A percentile compares a stretch with the other conserved stretches of the same genome.
Evolutionary conservation across 2,113 vertebrate genomes (phyloP).

Genomic region (Tautogolabrus adspersus): DNA sequence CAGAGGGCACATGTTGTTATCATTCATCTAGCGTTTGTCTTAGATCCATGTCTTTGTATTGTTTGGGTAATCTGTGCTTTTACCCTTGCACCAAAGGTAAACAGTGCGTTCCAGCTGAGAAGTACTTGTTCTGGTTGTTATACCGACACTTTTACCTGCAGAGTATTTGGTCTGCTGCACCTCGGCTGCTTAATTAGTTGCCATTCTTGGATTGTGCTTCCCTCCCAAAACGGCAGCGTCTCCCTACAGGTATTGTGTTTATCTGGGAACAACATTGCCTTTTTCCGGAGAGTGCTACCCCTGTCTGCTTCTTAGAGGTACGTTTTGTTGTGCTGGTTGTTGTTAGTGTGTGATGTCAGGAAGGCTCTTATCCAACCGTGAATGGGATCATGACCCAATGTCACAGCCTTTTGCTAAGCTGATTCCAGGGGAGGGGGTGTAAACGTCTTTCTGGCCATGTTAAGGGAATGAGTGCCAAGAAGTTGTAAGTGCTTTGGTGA

Average conservation of each 20-base stretch:
- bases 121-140: neutral
- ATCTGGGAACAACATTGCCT: neutral
- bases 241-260: neutral
- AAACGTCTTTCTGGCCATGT: neutral
- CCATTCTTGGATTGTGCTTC: neutral
- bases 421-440: neutral
- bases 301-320: neutral
- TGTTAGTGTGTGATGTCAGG: slow-evolving; percentile 1
- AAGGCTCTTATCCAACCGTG: neutral
- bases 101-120: neutral
- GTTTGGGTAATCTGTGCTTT: neutral
- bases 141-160: neutral
- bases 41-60: neutral
- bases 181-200: neutral
- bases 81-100: neutral
- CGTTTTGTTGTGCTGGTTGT: neutral
- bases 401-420: slow-evolving; percentile 1
- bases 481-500: neutral
- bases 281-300: neutral
- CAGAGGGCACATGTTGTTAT: too few species aligned
- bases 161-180: neutral
- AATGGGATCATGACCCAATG: neutral
- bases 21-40: too few species aligned
- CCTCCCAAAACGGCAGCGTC: neutral
- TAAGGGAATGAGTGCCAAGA: neutral